These are phyloP conservation scores for Uria lomvia DNA, from an alignment of 2,113 vertebrate genomes.

Conservation along the genomic window DNA sequence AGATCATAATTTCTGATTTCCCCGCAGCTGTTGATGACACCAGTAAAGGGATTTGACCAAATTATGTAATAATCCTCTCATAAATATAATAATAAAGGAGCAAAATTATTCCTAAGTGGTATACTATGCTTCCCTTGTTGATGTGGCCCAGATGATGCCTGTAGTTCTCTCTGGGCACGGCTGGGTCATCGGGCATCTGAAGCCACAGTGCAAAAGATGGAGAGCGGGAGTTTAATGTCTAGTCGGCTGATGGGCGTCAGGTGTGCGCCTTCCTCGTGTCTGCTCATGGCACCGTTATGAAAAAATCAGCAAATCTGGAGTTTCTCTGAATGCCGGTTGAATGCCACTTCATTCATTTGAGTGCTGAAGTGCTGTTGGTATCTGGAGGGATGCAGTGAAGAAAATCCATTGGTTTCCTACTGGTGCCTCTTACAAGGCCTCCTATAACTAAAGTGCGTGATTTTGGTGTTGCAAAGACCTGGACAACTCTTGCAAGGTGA, in stretches of 20 bases:
- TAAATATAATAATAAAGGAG: neutral
- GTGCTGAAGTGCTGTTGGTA: neutral
- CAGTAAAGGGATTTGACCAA: neutral
- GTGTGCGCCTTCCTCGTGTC: neutral
- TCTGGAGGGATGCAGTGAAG: neutral
- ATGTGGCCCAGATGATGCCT: neutral
- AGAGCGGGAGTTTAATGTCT: neutral
- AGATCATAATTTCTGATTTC: neutral
- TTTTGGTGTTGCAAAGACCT: neutral
- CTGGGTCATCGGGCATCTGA: neutral
- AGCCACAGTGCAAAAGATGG: neutral
- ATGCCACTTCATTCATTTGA: neutral
- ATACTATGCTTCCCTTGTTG: neutral
- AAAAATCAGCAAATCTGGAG: neutral
- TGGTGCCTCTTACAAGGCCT: neutral
- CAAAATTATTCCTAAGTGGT: neutral
- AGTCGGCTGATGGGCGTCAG: neutral
- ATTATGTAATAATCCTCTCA: neutral
- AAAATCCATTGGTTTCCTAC: neutral
- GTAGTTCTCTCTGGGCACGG: neutral
- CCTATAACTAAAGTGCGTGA: neutral
- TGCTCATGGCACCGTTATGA: rapidly evolving
- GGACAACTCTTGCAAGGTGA: neutral
- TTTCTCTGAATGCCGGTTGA: neutral
- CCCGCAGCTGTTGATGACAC: neutral